These are phyloP conservation scores for Paguma larvata DNA, from an alignment of 2,797 vertebrate genomes.

Conservation along the genomic window DNA sequence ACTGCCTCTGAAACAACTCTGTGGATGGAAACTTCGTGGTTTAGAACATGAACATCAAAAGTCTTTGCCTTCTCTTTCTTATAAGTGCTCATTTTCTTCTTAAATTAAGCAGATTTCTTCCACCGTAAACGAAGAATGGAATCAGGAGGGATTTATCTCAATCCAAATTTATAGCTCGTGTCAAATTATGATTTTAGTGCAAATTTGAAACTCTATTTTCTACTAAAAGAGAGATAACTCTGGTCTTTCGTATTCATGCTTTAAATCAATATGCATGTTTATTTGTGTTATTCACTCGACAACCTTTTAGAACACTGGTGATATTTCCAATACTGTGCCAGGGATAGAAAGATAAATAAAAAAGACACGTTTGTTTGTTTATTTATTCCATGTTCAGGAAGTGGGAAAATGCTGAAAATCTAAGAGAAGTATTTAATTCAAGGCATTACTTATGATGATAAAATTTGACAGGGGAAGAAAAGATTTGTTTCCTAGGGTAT, in stretches of 20 bases:
- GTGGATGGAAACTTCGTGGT: not conserved
- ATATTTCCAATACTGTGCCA: not conserved
- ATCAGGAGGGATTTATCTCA: constrained; percentile 8
- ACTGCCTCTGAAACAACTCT: not conserved
- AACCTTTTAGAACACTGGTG: not conserved
- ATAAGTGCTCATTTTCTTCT: not conserved
- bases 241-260: not conserved
- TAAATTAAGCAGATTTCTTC: constrained; percentile 5
- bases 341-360: constrained; percentile 8
- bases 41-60: not conserved
- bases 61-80: not conserved
- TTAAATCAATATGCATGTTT: not conserved
- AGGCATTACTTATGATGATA: not conserved
- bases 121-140: not conserved
- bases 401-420: not conserved
- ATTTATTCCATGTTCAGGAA: not conserved
- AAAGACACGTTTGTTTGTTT: not conserved
- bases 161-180: not conserved
- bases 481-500: not conserved
- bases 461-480: constrained; percentile 19
- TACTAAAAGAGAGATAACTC: constrained; percentile 30
- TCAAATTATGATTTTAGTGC: constrained; percentile 45
- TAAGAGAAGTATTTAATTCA: not conserved
- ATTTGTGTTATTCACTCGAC: not conserved
- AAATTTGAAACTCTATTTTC: not conserved